Evolutionary conservation across 2,113 vertebrate species (phyloP).

Genomic region (Nycticorax nycticorax): DNA sequence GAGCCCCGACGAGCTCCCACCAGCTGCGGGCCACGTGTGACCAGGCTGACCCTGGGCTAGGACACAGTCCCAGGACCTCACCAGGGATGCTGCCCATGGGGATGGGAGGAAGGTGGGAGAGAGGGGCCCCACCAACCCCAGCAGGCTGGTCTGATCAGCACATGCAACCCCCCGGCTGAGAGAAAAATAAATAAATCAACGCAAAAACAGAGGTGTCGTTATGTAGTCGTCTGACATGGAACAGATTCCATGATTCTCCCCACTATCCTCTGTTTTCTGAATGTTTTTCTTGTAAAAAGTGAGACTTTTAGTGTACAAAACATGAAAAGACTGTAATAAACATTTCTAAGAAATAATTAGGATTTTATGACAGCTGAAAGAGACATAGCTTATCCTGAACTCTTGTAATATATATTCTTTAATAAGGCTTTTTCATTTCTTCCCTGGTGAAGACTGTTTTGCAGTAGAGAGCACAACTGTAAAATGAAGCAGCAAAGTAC

Average conservation of each 20-base stretch:
- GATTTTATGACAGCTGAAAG: not conserved
- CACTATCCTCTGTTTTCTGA: not conserved
- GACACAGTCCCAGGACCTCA: not conserved
- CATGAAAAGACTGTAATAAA: not conserved
- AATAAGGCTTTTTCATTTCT: not conserved
- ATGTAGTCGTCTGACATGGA: not conserved
- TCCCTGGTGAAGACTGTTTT: not conserved
- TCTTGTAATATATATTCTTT: not conserved
- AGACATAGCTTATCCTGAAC: not conserved
- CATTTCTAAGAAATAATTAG: not conserved
- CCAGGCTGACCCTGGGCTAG: not conserved
- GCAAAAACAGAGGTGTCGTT: accelerated
- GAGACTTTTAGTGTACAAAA: not conserved
- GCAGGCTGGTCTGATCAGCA: not conserved
- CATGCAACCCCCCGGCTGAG: accelerated
- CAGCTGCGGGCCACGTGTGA: not conserved
- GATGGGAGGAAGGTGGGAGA: not conserved
- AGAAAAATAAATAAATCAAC: not conserved
- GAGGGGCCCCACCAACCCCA: not conserved
- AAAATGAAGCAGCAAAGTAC: not conserved
- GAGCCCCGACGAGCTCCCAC: not conserved
- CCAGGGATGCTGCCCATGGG: not conserved
- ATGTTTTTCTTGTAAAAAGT: not conserved
- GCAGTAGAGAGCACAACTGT: not conserved
- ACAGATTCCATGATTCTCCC: not conserved